phyloP scores from a whole-genome alignment of 2,888 invertebrate genomes.

The Archips xylosteana region DNA sequence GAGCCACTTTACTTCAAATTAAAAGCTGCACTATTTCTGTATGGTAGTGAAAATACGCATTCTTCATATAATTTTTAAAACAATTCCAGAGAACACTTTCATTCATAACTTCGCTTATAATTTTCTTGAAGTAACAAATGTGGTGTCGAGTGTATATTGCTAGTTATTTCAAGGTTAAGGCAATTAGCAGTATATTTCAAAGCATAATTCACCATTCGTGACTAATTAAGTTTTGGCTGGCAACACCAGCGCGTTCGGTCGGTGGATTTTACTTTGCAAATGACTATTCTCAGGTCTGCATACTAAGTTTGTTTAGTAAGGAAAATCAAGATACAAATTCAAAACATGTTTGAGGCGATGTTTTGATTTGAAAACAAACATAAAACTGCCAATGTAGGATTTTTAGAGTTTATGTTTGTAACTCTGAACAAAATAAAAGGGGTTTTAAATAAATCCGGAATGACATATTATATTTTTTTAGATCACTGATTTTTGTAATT shows the following conservation, averaged over 20 bases:
- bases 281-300: background rate
- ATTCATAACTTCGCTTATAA: too few relatives aligned
- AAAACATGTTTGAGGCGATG: background rate
- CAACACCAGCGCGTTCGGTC: constrained; percentile 8
- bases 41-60: too few relatives aligned
- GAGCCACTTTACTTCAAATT: too few relatives aligned
- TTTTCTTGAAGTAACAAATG: background rate
- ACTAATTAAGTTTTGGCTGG: constrained; percentile 21
- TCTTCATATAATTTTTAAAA: too few relatives aligned
- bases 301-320: constrained; percentile 3
- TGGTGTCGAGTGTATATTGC: background rate
- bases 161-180: constrained; percentile 6
- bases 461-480: too few relatives aligned
- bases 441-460: too few relatives aligned
- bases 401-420: too few relatives aligned
- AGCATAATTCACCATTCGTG: constrained; percentile 18
- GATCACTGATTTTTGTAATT: too few relatives aligned
- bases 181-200: background rate
- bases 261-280: constrained; percentile 24
- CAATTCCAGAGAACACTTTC: too few relatives aligned
- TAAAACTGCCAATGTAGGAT: too few relatives aligned
- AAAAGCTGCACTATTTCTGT: too few relatives aligned
- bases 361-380: background rate
- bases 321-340: background rate
- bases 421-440: too few relatives aligned